Conservation (phyloP, 2,113 vertebrate genomes). For the Cathartes aura region DNA sequence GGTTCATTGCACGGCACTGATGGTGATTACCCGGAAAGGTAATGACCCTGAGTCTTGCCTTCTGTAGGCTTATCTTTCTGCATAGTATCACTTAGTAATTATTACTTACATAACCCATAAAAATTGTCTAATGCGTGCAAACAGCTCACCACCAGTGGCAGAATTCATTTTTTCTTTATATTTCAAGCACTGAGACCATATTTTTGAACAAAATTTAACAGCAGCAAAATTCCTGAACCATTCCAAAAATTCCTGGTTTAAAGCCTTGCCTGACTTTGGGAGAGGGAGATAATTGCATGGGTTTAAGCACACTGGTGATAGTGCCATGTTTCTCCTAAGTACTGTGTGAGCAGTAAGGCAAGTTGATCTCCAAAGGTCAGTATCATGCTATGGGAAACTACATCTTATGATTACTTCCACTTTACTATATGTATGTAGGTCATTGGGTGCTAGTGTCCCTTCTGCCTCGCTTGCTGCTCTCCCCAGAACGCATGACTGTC, state of each 20-base stretch:
- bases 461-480: not conserved
- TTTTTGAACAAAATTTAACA: not conserved
- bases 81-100: not conserved
- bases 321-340: not conserved
- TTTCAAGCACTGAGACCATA: not conserved
- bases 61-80: not conserved
- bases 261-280: not conserved
- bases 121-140: not conserved
- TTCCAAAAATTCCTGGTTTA: not conserved
- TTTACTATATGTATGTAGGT: not conserved
- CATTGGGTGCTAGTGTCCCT: not conserved
- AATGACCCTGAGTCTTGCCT: not conserved
- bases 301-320: not conserved
- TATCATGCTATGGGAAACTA: not conserved
- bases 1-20: not conserved
- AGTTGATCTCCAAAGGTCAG: not conserved
- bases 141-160: not conserved
- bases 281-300: not conserved
- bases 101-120: not conserved
- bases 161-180: not conserved
- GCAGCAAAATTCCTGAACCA: not conserved
- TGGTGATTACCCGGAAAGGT: not conserved
- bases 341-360: not conserved
- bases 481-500: fast-evolving
- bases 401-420: not conserved